A percentile compares a stretch with the other conserved stretches of the same genome.
Conservation (phyloP, 2,797 vertebrate species). For the Trachops cirrhosus region DNA sequence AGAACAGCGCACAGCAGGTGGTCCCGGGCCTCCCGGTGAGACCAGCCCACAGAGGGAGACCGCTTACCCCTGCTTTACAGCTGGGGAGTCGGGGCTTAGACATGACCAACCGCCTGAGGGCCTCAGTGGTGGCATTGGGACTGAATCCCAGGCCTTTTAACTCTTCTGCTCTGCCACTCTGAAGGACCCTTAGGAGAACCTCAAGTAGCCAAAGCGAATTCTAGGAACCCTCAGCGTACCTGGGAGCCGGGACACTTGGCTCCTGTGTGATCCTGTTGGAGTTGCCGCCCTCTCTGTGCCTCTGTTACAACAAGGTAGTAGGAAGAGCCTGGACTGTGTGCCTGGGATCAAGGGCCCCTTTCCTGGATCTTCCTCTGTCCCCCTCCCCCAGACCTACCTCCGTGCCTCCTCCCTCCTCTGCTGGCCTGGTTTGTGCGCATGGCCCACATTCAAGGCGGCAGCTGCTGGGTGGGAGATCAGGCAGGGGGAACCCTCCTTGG, state of each 20-base stretch:
- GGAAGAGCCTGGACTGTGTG: neutral
- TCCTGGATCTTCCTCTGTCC: neutral
- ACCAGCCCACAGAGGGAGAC: neutral
- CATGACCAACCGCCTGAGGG: neutral
- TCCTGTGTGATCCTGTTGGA: neutral
- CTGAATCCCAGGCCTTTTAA: neutral
- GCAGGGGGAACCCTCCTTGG: neutral
- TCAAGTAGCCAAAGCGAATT: neutral
- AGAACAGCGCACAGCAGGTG: neutral
- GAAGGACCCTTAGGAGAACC: neutral
- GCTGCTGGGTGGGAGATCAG: neutral
- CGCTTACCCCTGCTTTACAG: neutral
- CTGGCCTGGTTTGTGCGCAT: slow-evolving; percentile 63
- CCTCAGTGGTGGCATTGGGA: neutral
- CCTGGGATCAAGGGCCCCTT: neutral
- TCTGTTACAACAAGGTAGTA: neutral
- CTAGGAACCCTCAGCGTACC: neutral
- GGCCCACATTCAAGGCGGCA: slow-evolving; percentile 59
- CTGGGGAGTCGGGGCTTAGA: neutral
- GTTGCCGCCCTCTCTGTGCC: neutral
- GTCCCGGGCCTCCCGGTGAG: neutral
- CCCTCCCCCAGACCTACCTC: neutral
- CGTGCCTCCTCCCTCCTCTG: slow-evolving; percentile 21
- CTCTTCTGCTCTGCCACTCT: neutral
- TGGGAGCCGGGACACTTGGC: neutral